Evolutionary conservation across 2,888 invertebrate genomes (phyloP).

Genomic region (Hirtodrosophila duncani): DNA sequence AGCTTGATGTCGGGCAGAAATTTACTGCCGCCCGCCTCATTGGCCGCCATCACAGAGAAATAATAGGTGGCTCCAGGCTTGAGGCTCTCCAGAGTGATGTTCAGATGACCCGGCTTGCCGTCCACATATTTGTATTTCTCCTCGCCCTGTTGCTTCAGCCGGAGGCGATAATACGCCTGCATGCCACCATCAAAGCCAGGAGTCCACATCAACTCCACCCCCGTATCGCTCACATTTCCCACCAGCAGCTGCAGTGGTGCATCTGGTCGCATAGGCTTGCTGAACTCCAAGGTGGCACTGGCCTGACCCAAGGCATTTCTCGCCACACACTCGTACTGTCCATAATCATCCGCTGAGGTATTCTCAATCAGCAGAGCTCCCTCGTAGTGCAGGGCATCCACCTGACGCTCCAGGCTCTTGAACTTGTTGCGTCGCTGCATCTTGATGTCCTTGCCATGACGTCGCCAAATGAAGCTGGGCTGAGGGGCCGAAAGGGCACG

Average conservation of each 20-base stretch:
- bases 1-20: conserved; percentile 73
- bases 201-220: conserved; percentile 65
- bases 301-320: conserved; percentile 74
- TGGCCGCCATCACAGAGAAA: conserved; percentile 76
- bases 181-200: conserved; percentile 75
- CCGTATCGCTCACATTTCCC: conserved; percentile 72
- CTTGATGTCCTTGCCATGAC: conserved; percentile 75
- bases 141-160: conserved; percentile 68
- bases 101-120: conserved; percentile 66
- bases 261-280: conserved; percentile 73
- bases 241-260: conserved; percentile 65
- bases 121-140: conserved; percentile 75
- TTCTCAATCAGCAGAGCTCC: conserved; percentile 71
- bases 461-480: conserved; percentile 75
- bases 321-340: conserved; percentile 74
- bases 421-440: conserved; percentile 75
- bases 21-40: conserved; percentile 75
- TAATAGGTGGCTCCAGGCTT: conserved; percentile 71
- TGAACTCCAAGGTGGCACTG: conserved; percentile 69
- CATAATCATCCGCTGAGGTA: conserved; percentile 74
- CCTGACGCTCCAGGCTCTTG: conserved; percentile 63
- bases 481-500: conserved; percentile 71
- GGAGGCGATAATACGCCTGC: conserved; percentile 73
- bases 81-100: conserved; percentile 67
- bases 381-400: conserved; percentile 70